phyloP scores from a whole-genome alignment of 2,888 invertebrate genomes.

The Galerucella pusilla region DNA sequence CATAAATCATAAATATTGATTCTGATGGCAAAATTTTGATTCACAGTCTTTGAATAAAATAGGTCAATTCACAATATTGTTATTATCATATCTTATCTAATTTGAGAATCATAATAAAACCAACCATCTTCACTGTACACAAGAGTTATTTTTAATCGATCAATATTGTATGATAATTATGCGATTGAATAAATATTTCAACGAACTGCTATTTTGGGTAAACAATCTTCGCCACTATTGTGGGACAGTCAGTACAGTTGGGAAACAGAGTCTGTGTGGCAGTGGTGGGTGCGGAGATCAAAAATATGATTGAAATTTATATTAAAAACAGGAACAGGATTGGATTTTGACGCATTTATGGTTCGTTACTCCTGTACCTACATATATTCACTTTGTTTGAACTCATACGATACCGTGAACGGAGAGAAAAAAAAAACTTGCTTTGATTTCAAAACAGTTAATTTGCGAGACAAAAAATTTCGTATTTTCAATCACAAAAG shows the following conservation, averaged over 20 bases:
- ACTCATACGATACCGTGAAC: not conserved
- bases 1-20: too few relatives aligned
- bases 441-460: conserved; percentile 18
- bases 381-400: conserved; percentile 18
- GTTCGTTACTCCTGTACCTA: conserved; percentile 12
- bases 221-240: conserved; percentile 14
- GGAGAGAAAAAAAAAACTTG: conserved; percentile 1
- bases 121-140: too few relatives aligned
- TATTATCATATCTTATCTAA: too few relatives aligned
- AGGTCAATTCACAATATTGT: too few relatives aligned
- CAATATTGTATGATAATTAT: not conserved
- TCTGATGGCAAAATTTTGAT: too few relatives aligned
- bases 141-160: not conserved
- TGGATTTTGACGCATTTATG: conserved; percentile 28
- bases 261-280: conserved; percentile 18
- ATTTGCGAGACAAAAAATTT: conserved; percentile 3
- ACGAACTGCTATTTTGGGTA: not conserved
- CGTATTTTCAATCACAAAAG: conserved; percentile 18
- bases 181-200: not conserved
- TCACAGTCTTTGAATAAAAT: too few relatives aligned
- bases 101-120: too few relatives aligned
- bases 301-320: conserved; percentile 33
- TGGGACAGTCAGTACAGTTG: conserved; percentile 24
- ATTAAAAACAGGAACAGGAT: conserved; percentile 31
- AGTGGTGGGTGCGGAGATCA: conserved; percentile 34